Conservation (phyloP, 1,140 invertebrate species). For the Mya arenaria region DNA sequence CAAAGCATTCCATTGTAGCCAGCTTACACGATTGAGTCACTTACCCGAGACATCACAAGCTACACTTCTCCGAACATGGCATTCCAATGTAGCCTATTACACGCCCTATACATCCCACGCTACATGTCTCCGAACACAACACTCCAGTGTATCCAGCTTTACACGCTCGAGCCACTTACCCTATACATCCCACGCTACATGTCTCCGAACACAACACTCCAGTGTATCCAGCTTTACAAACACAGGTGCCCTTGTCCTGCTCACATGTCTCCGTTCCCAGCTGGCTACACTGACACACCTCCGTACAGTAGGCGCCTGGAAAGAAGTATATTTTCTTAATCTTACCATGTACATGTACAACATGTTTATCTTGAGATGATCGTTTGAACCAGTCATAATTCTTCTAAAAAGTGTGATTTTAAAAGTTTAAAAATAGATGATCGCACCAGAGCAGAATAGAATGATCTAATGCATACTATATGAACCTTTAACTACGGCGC, state of each 20-base stretch:
- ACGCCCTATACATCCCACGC: slow-evolving; percentile 17
- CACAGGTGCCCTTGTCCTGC: slow-evolving; percentile 11
- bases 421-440: too few relatives aligned
- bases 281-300: slow-evolving; percentile 15
- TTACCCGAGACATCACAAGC: slow-evolving; percentile 13
- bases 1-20: too few relatives aligned
- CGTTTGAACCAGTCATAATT: too few relatives aligned
- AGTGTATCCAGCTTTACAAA: background rate
- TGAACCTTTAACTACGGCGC: too few relatives aligned
- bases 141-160: background rate
- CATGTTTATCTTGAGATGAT: too few relatives aligned
- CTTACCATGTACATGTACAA: too few relatives aligned
- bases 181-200: slow-evolving; percentile 27
- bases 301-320: slow-evolving; percentile 41
- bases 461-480: too few relatives aligned
- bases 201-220: slow-evolving; percentile 7
- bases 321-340: too few relatives aligned
- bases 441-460: too few relatives aligned
- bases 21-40: too few relatives aligned
- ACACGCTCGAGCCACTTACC: slow-evolving; percentile 33
- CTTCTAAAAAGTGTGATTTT: too few relatives aligned
- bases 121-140: slow-evolving; percentile 8
- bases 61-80: slow-evolving; percentile 6
- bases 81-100: background rate
- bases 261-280: background rate